Percentiles rank a stretch among this genome's conserved stretches.
Evolutionary conservation across 2,888 invertebrate species (phyloP).

Genomic region (Tipula unca): DNA sequence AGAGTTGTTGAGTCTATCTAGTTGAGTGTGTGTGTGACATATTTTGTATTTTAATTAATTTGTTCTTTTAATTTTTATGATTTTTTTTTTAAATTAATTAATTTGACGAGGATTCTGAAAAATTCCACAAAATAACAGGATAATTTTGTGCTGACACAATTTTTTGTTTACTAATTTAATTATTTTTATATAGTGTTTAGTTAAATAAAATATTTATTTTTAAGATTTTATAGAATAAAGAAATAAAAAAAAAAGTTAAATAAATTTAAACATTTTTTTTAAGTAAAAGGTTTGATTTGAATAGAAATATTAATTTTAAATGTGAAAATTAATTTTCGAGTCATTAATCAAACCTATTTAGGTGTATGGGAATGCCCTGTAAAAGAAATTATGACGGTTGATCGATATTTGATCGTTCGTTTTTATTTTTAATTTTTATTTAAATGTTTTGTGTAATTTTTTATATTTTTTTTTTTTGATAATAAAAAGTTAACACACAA

Average conservation of each 20-base stretch:
- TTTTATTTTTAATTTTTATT: not conserved
- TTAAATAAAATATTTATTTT: not conserved
- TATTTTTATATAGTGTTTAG: not conserved
- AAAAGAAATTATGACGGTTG: not conserved
- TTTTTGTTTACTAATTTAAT: not conserved
- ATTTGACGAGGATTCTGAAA: conserved; percentile 18
- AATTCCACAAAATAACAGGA: conserved; percentile 20
- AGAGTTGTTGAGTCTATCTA: not conserved
- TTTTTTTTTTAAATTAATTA: not conserved
- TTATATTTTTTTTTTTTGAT: conserved; percentile 8
- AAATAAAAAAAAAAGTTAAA: not conserved
- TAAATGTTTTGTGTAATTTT: conserved; percentile 8
- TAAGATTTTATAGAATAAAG: not conserved
- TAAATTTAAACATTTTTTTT: not conserved
- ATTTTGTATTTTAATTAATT: conserved; percentile 3
- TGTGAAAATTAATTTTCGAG: not conserved
- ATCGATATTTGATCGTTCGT: not conserved
- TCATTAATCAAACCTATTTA: not conserved
- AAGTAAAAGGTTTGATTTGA: not conserved
- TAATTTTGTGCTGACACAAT: not conserved
- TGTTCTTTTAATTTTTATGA: not conserved
- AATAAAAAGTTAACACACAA: conserved; percentile 16
- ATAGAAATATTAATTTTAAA: not conserved
- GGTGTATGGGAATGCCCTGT: not conserved
- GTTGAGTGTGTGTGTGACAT: not conserved